Evolutionary conservation across 2,888 invertebrate genomes (phyloP).

Genomic region (Toxonevra muliebris): DNA sequence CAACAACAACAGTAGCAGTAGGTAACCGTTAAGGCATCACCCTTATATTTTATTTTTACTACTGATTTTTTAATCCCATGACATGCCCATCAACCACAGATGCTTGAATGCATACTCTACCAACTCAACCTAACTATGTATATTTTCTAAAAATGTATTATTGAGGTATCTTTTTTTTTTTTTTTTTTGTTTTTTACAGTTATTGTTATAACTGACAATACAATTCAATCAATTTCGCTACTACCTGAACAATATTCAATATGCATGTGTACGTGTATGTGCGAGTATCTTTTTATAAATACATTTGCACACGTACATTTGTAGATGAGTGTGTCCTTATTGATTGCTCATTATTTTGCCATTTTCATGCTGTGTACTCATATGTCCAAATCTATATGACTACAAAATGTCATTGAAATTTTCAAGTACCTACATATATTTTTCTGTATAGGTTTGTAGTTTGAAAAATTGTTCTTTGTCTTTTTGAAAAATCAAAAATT

Average conservation of each 20-base stretch:
- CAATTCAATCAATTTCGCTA: conserved; percentile 17
- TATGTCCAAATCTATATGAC: conserved; percentile 7
- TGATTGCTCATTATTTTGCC: conserved; percentile 57
- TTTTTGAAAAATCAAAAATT: too few species aligned
- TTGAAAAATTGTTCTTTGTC: too few species aligned
- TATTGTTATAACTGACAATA: neutral
- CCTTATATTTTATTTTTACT: too few species aligned
- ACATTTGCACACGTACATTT: neutral
- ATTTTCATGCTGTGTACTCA: conserved; percentile 39
- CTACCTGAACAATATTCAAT: conserved; percentile 25
- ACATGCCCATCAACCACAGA: conserved; percentile 18
- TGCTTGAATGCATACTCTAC: conserved; percentile 11
- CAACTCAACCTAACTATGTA: neutral
- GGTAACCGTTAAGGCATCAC: too few species aligned
- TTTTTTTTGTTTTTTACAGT: neutral
- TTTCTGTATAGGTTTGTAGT: neutral
- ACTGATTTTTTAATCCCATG: neutral
- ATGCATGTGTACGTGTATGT: neutral
- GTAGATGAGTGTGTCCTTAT: conserved; percentile 34
- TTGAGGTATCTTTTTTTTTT: too few species aligned
- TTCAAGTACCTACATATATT: conserved; percentile 12
- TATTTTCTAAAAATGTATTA: too few species aligned
- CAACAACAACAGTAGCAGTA: too few species aligned
- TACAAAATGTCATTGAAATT: conserved; percentile 1
- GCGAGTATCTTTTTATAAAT: neutral